Base-by-base conservation (phyloP, 2,888 invertebrate species). In the Chrysopilus asiliformis region DNA sequence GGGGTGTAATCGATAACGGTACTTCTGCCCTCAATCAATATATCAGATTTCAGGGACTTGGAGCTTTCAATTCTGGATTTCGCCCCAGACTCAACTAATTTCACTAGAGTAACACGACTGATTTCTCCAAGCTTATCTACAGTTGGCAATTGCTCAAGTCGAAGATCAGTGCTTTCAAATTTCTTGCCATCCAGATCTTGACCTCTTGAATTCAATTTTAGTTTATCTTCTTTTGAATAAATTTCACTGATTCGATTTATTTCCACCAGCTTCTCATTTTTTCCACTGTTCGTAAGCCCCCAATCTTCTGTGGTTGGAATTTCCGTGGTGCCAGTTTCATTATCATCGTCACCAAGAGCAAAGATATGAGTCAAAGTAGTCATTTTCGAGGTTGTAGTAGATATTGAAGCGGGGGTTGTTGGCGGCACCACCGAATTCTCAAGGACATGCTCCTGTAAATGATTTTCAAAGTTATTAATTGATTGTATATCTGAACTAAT, bases 231-330 rank as follows among this genome's bases (percentile, higher is more conserved):
- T 55, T 76, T 74, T 0, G 75, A 74, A 24, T 74, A 72, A 2
- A 79, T 71, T 61, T 79, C 76, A 3, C 76, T 73, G 19, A 77
- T 71, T 53, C 79, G 66, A 54, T 74, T 79, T 1, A 80, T 71
- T 47, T 78, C 76, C 42, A 78, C 74, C 13, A 79, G 51, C 56
- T 12, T 8, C 26, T 26, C 12, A 18, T 14, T 18, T 37, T 34
- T 13, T 60, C 49, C 32, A 49, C 41, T 27, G 13, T 7, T 19
- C 5, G 15, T 27, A 4, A 22, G 17, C 9, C 26, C 27, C n/a
- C 12, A n/a, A 7, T 36, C 12, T 8, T 14, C 25, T 8, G 7
- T 4, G 8, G 17, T 22, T 24, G 10, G 10, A 2, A 12, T 15
- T 7, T 12, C 14, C 4, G 18, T 17, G 6, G 31, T 17, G 10